These are phyloP conservation scores for Philopedon plagiatum DNA, from an alignment of 2,888 invertebrate species.

Conservation along the genomic window DNA sequence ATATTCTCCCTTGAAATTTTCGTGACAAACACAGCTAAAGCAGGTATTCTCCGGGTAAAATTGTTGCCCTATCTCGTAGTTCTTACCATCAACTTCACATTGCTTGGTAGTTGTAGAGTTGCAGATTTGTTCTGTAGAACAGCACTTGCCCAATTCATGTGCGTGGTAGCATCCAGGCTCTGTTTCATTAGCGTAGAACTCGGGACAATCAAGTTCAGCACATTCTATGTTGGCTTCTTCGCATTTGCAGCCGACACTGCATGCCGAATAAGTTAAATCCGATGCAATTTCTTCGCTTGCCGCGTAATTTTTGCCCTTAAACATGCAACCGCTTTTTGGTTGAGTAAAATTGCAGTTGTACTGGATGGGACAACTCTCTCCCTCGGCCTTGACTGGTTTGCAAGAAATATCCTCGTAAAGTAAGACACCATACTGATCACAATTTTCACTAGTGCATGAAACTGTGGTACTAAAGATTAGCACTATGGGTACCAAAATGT, in stretches of 20 bases:
- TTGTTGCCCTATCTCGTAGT: constrained; percentile 34
- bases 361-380: constrained; percentile 50
- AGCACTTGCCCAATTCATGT: constrained; percentile 49
- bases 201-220: constrained; percentile 55
- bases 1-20: constrained; percentile 50
- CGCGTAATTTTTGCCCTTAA: constrained; percentile 45
- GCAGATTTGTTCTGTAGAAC: constrained; percentile 43
- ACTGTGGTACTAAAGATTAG: not conserved
- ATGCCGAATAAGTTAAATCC: constrained; percentile 48
- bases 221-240: constrained; percentile 30
- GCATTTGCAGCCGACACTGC: constrained; percentile 54
- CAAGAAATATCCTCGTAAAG: constrained; percentile 57
- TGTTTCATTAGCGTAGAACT: constrained; percentile 25
- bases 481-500: not conserved
- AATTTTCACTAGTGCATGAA: constrained; percentile 15
- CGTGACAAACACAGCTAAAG: constrained; percentile 51
- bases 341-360: constrained; percentile 53
- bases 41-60: constrained; percentile 48
- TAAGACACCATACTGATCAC: constrained; percentile 53
- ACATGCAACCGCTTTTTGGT: constrained; percentile 49
- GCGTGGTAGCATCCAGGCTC: constrained; percentile 39
- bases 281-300: constrained; percentile 44
- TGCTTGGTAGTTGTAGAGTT: constrained; percentile 19
- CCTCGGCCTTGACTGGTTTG: constrained; percentile 47
- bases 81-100: constrained; percentile 70